Conservation (phyloP, 2,113 vertebrate genomes). For the Pseudorectes ferrugineus region DNA sequence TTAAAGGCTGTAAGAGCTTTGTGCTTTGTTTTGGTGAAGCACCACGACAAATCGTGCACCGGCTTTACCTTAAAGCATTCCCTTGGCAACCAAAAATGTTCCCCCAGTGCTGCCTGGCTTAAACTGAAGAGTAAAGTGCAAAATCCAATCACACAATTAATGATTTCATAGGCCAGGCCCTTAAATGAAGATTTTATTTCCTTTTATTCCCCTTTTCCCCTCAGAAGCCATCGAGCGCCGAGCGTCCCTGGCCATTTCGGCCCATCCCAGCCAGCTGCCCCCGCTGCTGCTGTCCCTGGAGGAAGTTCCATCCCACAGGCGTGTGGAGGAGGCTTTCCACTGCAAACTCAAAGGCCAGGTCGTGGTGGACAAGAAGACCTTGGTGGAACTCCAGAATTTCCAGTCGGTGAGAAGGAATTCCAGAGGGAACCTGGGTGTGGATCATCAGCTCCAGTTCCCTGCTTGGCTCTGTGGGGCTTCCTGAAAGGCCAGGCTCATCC, state of each 20-base stretch:
- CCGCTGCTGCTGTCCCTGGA: conserved; percentile 74
- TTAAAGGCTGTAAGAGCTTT: conserved; percentile 77
- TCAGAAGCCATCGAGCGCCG: conserved; percentile 86
- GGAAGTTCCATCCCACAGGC: conserved; percentile 67
- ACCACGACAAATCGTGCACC: background rate
- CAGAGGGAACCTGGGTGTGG: background rate
- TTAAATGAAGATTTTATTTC: background rate
- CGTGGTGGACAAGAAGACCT: conserved; percentile 86
- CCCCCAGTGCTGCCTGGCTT: background rate
- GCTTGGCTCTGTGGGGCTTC: background rate
- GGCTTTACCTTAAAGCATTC: background rate
- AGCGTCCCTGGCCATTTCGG: conserved; percentile 56
- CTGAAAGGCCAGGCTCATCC: background rate
- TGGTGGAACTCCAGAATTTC: conserved; percentile 91
- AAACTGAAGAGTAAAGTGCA: too few species aligned
- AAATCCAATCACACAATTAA: background rate
- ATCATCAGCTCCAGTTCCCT: background rate
- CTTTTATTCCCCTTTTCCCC: background rate
- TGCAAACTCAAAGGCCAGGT: conserved; percentile 86
- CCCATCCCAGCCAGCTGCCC: conserved; percentile 68
- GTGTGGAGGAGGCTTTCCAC: conserved; percentile 87
- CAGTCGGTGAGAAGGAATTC: conserved; percentile 81
- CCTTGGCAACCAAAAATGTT: background rate
- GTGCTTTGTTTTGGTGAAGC: background rate
- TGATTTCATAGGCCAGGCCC: background rate